Evolutionary conservation across 2,888 invertebrate species (phyloP), one percentile per base, ranked within the genome.

Genomic region (Oscheius sp.): DNA sequence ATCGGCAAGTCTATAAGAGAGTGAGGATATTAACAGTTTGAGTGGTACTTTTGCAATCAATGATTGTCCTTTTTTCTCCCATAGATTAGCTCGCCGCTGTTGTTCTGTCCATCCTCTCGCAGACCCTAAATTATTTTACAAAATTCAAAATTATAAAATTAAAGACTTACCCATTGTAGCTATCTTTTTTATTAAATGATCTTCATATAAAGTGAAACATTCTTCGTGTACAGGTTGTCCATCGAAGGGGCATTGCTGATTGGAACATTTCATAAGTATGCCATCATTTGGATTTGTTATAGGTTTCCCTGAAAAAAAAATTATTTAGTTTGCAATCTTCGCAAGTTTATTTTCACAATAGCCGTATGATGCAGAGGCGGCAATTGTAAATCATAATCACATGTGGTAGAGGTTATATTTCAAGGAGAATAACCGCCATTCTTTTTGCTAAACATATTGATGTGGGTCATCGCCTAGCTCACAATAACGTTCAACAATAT

Each of bases 71-170:
- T 85, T 85, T 53, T 79, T 80, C 45, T 82, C 84, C 85, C 85
- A 85, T 18, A 85, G 58, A 66, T 85, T 85, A 29, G 76, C 74
- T 45, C 75, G 71, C 13, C 83, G 78, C 63, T 85, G 84, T 2
- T 77, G 66, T 7, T 81, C 82, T 7, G 84, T 84, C 85, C 85
- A 85, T 9, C 85, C 84, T 3, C 85, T 75, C 56, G 85, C 85
- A 53, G 83, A 83, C 12, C 85, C 85, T 76, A 43, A 58, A 46
- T n/a, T n/a, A n/a, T n/a, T n/a, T n/a, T n/a, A n/a, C 13, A n/a
- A 27, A 23, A 43, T 3, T 29, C 9, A 63, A n/a, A 18, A 49
- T 18, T 1, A 1, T 43, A 25, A 7, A 23, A 23, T 1, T 12
- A 1, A 7, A 43, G n/a, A 52, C 68, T 12, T 27, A 81, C 81